A percentile compares a stretch with the other conserved stretches of the same genome.
Evolutionary conservation across 2,113 vertebrate species (phyloP).

Genomic region (Halichoerus grypus): DNA sequence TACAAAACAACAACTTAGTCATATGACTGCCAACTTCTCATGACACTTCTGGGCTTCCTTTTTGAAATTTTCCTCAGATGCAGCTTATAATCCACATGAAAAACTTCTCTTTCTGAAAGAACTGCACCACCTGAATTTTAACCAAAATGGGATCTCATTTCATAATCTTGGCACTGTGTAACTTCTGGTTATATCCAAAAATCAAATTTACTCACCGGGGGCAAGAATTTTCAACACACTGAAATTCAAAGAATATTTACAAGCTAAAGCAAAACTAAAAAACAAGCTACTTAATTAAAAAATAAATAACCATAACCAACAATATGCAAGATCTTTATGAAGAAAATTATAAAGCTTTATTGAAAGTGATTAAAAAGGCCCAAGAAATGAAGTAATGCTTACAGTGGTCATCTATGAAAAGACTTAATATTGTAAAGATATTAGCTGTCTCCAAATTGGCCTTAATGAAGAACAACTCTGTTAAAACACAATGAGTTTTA

Average conservation of each 20-base stretch:
- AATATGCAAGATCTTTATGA: not conserved
- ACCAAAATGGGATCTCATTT: not conserved
- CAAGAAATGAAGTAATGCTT: not conserved
- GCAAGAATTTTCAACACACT: not conserved
- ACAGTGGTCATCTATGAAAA: not conserved
- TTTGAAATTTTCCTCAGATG: not conserved
- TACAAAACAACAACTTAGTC: not conserved
- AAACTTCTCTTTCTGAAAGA: not conserved
- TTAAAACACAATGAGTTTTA: not conserved
- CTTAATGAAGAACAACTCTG: not conserved
- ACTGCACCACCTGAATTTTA: not conserved
- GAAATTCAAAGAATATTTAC: not conserved
- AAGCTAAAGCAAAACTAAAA: conserved; percentile 17
- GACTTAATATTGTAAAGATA: not conserved
- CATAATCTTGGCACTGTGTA: not conserved
- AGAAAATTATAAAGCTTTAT: not conserved
- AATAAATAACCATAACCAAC: not conserved
- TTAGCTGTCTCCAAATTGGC: not conserved
- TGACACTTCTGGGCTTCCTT: not conserved
- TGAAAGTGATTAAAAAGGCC: not conserved
- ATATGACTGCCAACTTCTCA: not conserved
- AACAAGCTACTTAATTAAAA: not conserved
- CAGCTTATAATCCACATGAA: not conserved
- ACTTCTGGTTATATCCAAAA: not conserved
- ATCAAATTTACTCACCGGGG: not conserved